Conservation (phyloP, 2,888 invertebrate species). For the Alcis repandata region DNA sequence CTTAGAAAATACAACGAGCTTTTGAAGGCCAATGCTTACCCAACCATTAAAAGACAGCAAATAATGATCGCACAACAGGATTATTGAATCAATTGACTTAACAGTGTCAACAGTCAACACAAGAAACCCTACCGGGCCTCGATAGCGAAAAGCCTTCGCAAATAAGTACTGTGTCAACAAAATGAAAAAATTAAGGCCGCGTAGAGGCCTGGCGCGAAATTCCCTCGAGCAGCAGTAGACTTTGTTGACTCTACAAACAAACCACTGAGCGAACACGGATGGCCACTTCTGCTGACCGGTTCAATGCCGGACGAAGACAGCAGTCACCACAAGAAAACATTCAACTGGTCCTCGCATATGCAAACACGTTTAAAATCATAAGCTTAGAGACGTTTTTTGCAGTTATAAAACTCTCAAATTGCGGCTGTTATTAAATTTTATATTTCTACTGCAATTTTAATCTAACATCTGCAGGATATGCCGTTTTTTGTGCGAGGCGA, state of each 20-base stretch:
- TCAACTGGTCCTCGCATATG: conserved; percentile 52
- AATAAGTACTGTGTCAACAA: conserved; percentile 70
- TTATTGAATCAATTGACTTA: conserved; percentile 67
- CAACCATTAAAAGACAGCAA: conserved; percentile 38
- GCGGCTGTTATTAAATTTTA: conserved; percentile 55
- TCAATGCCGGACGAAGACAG: conserved; percentile 70
- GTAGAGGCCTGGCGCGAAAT: conserved; percentile 75
- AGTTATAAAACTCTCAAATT: conserved; percentile 56
- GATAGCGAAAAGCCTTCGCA: conserved; percentile 74
- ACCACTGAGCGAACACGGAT: conserved; percentile 71
- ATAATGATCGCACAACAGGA: conserved; percentile 40
- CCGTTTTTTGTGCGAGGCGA: conserved; percentile 57
- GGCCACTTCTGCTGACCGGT: conserved; percentile 74
- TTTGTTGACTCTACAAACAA: conserved; percentile 78
- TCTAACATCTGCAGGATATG: conserved; percentile 57
- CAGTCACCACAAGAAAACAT: conserved; percentile 57
- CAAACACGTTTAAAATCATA: conserved; percentile 54
- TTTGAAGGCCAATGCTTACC: conserved; percentile 29
- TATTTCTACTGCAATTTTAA: conserved; percentile 60
- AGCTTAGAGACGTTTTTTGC: conserved; percentile 52
- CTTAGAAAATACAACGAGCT: conserved; percentile 27
- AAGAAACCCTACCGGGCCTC: conserved; percentile 79
- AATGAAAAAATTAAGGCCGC: conserved; percentile 72
- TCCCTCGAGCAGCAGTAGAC: conserved; percentile 74
- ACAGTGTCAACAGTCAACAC: conserved; percentile 72